Conservation (phyloP, 2,113 vertebrate species). For the Nymphicus hollandicus region DNA sequence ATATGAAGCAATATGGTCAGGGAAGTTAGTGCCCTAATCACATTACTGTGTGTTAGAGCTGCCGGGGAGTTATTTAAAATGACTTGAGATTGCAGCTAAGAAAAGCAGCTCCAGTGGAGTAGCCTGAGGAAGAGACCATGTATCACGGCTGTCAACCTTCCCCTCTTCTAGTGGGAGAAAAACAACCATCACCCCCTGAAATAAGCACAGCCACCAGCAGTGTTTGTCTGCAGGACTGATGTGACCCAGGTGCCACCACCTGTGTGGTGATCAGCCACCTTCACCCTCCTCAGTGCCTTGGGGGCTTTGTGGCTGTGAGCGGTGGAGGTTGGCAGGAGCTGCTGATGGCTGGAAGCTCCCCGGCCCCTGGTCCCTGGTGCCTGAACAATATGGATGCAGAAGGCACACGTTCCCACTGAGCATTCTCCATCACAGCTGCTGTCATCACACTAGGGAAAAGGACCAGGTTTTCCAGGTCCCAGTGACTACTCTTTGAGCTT, state of each 20-base stretch:
- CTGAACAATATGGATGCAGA: background rate
- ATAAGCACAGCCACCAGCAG: background rate
- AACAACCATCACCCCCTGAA: background rate
- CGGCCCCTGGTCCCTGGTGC: accelerated
- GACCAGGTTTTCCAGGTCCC: background rate
- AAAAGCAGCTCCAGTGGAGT: slow-evolving; percentile 16
- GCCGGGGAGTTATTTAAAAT: slow-evolving; percentile 36
- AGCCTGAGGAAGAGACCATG: slow-evolving; percentile 31
- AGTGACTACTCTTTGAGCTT: background rate
- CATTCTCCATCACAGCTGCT: background rate
- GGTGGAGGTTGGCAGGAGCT: background rate
- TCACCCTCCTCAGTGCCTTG: accelerated
- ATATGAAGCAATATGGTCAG: slow-evolving; percentile 53
- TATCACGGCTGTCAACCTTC: slow-evolving; percentile 1
- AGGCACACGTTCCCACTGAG: background rate
- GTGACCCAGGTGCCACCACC: background rate
- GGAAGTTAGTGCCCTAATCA: slow-evolving; percentile 52
- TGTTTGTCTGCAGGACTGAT: background rate
- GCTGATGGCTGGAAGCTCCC: background rate
- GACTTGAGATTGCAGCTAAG: slow-evolving; percentile 39
- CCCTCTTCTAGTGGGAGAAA: background rate
- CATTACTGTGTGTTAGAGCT: slow-evolving; percentile 43
- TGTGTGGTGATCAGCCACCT: background rate
- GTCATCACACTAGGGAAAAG: background rate
- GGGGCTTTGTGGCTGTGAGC: background rate